Evolutionary conservation across 2,888 invertebrate species (phyloP).

Genomic region (Metopia argyrocephala): DNA sequence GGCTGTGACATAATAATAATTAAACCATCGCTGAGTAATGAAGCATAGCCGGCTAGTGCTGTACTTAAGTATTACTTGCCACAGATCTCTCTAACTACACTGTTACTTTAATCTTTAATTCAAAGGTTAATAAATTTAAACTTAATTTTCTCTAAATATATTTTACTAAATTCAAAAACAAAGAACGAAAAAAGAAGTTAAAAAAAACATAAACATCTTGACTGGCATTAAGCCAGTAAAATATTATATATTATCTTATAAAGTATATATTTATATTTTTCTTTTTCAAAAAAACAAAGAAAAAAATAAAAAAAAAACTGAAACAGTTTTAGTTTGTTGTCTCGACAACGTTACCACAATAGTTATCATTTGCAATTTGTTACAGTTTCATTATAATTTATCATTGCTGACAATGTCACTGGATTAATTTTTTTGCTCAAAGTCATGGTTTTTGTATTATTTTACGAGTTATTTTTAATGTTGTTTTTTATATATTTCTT

Average conservation of each 20-base stretch:
- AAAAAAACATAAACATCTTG: background rate
- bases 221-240: background rate
- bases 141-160: too few relatives aligned
- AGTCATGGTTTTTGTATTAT: slow-evolving; percentile 10
- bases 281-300: too few relatives aligned
- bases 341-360: background rate
- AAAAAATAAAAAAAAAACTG: too few relatives aligned
- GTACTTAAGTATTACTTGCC: too few relatives aligned
- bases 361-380: slow-evolving; percentile 26
- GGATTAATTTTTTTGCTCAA: slow-evolving; percentile 17
- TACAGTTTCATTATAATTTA: slow-evolving; percentile 39
- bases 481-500: background rate
- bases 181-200: background rate
- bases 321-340: background rate
- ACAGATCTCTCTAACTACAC: too few relatives aligned
- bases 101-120: too few relatives aligned
- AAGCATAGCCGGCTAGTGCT: too few relatives aligned
- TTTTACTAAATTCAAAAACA: background rate
- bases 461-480: slow-evolving; percentile 8
- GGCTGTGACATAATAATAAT: too few relatives aligned
- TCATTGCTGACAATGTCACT: slow-evolving; percentile 43
- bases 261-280: background rate
- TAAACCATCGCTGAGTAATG: too few relatives aligned
- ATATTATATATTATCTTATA: background rate
- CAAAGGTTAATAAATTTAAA: too few relatives aligned